Evolutionary conservation across 2,797 vertebrate species (phyloP).

Genomic region (Lerista edwardsae): DNA sequence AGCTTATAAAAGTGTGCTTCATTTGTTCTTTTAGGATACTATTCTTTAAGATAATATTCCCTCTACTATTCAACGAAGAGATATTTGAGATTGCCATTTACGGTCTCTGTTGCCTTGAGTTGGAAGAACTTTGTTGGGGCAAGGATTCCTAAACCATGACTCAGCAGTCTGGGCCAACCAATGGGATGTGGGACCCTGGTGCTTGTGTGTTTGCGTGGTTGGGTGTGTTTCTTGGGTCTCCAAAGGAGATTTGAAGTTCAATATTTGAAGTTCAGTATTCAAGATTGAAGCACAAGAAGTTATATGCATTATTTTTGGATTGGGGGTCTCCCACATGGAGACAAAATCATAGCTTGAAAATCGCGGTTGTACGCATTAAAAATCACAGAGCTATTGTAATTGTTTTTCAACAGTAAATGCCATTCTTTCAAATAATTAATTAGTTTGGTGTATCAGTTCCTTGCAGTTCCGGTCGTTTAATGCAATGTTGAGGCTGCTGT

Average conservation of each 20-base stretch:
- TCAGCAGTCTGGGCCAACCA: background rate
- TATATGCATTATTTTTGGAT: background rate
- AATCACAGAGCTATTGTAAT: background rate
- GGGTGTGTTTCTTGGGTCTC: background rate
- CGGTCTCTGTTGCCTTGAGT: background rate
- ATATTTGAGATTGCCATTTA: background rate
- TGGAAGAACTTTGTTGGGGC: background rate
- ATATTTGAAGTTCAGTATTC: background rate
- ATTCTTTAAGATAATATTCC: background rate
- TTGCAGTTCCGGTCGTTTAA: background rate
- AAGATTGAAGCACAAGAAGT: background rate
- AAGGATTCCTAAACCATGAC: background rate
- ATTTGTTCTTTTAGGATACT: background rate
- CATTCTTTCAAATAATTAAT: background rate
- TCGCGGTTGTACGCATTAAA: no score
- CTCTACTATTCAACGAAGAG: background rate
- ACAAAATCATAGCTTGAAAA: background rate
- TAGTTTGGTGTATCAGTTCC: background rate
- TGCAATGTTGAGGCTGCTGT: background rate
- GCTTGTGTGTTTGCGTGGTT: background rate
- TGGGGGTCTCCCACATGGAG: background rate
- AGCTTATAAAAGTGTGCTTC: background rate
- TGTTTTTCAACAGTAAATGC: background rate
- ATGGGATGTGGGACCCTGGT: background rate
- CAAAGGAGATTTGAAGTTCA: background rate